Conservation (phyloP, 2,113 vertebrate genomes). For the Copsychus sechellarum region DNA sequence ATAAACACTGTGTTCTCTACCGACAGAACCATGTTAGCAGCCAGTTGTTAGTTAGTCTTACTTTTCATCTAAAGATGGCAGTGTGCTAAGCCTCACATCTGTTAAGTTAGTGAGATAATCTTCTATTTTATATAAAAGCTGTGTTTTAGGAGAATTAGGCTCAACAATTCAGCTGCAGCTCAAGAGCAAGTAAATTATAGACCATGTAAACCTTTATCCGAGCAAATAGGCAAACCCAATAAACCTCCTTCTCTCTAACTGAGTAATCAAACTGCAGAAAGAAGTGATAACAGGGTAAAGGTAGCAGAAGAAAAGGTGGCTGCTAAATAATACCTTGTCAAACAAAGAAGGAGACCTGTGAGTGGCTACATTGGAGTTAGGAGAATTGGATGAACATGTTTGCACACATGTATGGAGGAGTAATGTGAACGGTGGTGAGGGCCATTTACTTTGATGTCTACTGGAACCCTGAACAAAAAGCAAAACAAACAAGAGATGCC, state of each 20-base stretch:
- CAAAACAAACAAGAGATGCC: conserved; percentile 34
- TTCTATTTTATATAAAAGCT: neutral
- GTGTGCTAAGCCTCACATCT: neutral
- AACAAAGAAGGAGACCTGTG: neutral
- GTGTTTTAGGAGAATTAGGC: neutral
- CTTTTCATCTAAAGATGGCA: neutral
- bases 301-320: conserved; percentile 13
- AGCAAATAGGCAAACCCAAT: neutral
- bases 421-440: neutral
- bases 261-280: neutral
- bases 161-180: neutral
- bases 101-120: neutral
- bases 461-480: conserved; percentile 27
- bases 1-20: neutral
- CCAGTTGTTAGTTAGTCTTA: neutral
- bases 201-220: neutral
- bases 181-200: neutral
- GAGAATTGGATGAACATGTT: conserved; percentile 21
- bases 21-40: neutral
- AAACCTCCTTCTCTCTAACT: neutral
- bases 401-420: conserved; percentile 22
- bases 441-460: conserved; percentile 53
- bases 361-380: neutral
- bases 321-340: conserved; percentile 26
- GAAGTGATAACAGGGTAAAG: conserved; percentile 23